Evolutionary conservation across 2,797 vertebrate genomes (phyloP), one percentile per base, ranked within the genome.

Genomic region (Gephyroberyx darwinii): DNA sequence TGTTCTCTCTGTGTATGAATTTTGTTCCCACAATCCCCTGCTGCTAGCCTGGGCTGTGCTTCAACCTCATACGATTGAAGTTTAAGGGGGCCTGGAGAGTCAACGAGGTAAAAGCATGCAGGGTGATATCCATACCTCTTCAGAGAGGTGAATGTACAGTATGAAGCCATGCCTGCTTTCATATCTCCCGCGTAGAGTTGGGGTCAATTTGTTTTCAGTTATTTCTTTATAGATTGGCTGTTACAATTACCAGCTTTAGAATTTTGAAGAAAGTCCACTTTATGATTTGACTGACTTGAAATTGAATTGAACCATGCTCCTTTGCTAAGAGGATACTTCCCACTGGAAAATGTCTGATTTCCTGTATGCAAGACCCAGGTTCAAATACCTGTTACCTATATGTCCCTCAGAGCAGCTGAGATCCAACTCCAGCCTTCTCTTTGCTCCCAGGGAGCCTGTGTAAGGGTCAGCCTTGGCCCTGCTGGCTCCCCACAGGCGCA

Each of bases 401-500:
- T 5, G 59, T 75, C 81, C 77, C 74, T 79, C n/a, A 7, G 58
- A 80, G 77, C 72, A 68, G 74, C 84, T 62, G 78, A 41, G 70
- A 71, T 83, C 61, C 69, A 69, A 68, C 67, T 79, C 65, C 20
- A 20, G 65, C 74, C 63, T 60, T 35, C 2, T 66, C 65, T 71
- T 64, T 70, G 41, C 75, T 76, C 69, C 65, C 69, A 70, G 57
- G 16, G 10, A 78, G 80, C 48, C 58, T 53, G 70, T 56, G 81
- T 47, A 35, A 81, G 60, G 68, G 78, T 89, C 83, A 82, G 74
- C 63, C 80, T 83, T 71, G 82, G 80, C 78, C 47, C 54, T 17
- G 76, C 71, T 75, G 1, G 3, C 77, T 87, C 81, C 85, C 84
- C 65, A 80, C 80, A 86, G 83, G 74, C 80, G 66, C 71, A 66